phyloP scores from a whole-genome alignment of 2,797 vertebrate genomes.

The Artibeus jamaicensis region DNA sequence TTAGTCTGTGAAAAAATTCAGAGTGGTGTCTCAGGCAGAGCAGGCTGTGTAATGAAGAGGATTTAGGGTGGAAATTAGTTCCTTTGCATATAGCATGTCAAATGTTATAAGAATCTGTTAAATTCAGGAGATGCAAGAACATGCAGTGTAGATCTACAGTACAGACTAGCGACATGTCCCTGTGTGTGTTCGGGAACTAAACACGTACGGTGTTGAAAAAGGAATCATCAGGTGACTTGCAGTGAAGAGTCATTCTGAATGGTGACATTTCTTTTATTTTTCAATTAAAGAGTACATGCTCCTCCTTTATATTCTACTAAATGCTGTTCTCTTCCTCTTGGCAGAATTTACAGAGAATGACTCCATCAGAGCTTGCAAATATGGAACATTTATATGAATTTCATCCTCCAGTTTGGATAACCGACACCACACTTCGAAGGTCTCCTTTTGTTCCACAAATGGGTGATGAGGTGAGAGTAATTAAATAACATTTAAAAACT shows the following conservation, averaged over 20 bases:
- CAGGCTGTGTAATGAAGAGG: background rate
- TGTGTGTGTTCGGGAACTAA: background rate
- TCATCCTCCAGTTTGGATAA: constrained; percentile 95
- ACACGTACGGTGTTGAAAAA: background rate
- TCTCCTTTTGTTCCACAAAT: constrained; percentile 98
- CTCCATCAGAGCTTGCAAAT: constrained; percentile 84
- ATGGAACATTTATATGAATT: constrained; percentile 90
- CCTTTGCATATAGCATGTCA: background rate
- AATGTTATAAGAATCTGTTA: background rate
- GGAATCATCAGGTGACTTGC: background rate
- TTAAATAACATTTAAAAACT: background rate
- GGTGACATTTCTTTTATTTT: background rate
- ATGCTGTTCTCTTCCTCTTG: background rate
- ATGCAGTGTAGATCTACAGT: background rate
- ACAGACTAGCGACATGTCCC: background rate
- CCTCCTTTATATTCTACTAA: background rate
- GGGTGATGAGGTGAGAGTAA: constrained; percentile 93
- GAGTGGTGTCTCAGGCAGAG: background rate
- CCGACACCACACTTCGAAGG: constrained; percentile 93
- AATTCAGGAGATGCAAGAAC: background rate
- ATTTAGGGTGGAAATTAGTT: background rate
- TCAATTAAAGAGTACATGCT: background rate
- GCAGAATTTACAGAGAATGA: constrained; percentile 81
- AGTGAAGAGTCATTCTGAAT: background rate
- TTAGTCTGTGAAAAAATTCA: background rate